phyloP scores from a whole-genome alignment of 2,888 invertebrate genomes.

The Tholera decimalis region DNA sequence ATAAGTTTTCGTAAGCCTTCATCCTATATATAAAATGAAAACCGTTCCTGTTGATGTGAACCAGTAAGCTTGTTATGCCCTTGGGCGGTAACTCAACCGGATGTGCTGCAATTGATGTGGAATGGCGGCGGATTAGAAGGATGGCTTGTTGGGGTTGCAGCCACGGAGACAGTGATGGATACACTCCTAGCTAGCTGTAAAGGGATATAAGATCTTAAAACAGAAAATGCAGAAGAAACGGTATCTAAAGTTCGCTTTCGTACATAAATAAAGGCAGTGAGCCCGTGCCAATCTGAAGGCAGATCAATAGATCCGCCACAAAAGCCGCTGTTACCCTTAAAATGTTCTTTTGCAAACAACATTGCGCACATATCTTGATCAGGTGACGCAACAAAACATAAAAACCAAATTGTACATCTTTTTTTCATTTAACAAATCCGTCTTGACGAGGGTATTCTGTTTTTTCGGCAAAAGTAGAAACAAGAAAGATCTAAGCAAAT shows the following conservation, averaged over 20 bases:
- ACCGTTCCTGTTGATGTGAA: background rate
- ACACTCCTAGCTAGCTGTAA: background rate
- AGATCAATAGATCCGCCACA: slow-evolving; percentile 56
- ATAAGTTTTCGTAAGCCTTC: background rate
- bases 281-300: slow-evolving; percentile 34
- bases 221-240: background rate
- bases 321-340: slow-evolving; percentile 55
- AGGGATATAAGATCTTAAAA: background rate
- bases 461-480: slow-evolving; percentile 83
- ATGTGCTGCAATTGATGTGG: slow-evolving; percentile 14
- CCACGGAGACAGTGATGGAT: slow-evolving; percentile 15
- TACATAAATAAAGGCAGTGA: slow-evolving; percentile 29
- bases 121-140: background rate
- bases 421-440: slow-evolving; percentile 89
- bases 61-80: background rate
- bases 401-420: slow-evolving; percentile 88
- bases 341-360: slow-evolving; percentile 63
- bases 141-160: slow-evolving; percentile 4
- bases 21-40: too few species aligned
- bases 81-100: slow-evolving; percentile 1
- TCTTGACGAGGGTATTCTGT: slow-evolving; percentile 87
- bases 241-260: slow-evolving; percentile 12
- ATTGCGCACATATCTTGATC: slow-evolving; percentile 80
- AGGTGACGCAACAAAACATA: slow-evolving; percentile 87
- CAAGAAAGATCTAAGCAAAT: slow-evolving; percentile 86